Base-by-base conservation (phyloP, 1,140 invertebrate genomes). In the Drosophila athabasca region DNA sequence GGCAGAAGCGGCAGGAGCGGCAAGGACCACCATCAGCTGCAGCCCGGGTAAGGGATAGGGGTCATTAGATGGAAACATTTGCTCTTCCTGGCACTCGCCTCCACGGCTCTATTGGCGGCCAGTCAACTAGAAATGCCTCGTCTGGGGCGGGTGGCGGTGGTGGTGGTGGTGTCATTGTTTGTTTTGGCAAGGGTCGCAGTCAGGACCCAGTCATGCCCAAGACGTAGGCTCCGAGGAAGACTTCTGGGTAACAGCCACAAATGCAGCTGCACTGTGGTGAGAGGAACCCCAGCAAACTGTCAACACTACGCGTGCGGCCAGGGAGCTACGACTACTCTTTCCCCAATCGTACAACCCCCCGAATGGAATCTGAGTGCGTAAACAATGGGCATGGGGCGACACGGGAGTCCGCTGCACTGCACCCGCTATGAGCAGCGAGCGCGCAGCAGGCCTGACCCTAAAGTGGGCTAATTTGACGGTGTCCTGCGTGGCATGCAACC, bases 401-500 rank as follows among this genome's bases (percentile, higher is more conserved):
- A 69, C 41, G 11, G 11, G 35, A 49, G 41, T 60, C 54, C 45
- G 66, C 64, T 69, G 66, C 70, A 74, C 64, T 72, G 65, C 76
- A 76, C 80, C 71, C 61, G 80, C 80, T 49, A 68, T 41, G 68
- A 43, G 51, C 49, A 61, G 58, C 35, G 52, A 55, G 44, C 55
- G 50, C 66, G 49, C 67, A 72, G 82, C 68, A 59, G 61, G 58
- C 35, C 41, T 58, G 49, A 55, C 39, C 58, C 60, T 80, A 58
- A 77, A 88, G 84, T 88, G 79, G 85, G 84, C 84, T 89, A 88
- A 88, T 88, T 88, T 88, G 59, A 80, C 57, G 84, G 73, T 72
- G 79, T 51, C 84, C 84, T 82, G 84, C 67, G 70, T 65, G 64
- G 69, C 51, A 51, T 45, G 62, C 84, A 89, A 89, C 79, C 83